Evolutionary conservation across 2,113 vertebrate species (phyloP).

Genomic region (Tetraodon nigroviridis): DNA sequence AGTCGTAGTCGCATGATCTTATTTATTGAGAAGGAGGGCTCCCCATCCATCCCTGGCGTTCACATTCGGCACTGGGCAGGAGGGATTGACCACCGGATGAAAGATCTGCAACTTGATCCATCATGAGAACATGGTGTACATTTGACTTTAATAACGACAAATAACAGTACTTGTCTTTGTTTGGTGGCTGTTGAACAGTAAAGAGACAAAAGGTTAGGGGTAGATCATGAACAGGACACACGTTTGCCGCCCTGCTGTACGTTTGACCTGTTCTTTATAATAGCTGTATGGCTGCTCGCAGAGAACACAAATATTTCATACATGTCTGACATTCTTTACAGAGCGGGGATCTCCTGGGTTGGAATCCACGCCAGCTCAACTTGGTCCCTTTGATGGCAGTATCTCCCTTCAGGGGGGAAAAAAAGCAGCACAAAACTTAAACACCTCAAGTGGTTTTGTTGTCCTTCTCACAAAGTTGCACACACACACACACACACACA

Average conservation of each 20-base stretch:
- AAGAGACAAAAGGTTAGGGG: constrained; percentile 54
- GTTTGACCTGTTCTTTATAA: constrained; percentile 58
- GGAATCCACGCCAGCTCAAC: constrained; percentile 64
- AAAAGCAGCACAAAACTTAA: constrained; percentile 67
- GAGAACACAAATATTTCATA: constrained; percentile 61
- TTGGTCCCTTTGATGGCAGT: constrained; percentile 72
- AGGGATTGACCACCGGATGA: too few relatives aligned
- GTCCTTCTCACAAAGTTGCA: constrained; percentile 34
- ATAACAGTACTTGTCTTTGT: constrained; percentile 70
- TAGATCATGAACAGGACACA: constrained; percentile 48
- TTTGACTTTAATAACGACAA: constrained; percentile 32
- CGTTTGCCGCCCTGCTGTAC: constrained; percentile 66
- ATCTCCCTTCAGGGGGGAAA: constrained; percentile 50
- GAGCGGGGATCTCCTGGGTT: constrained; percentile 65
- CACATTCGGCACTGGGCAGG: too few relatives aligned
- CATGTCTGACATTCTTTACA: constrained; percentile 59
- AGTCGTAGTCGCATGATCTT: not conserved
- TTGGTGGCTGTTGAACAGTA: constrained; percentile 82
- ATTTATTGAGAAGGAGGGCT: not conserved
- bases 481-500: constrained; percentile 36
- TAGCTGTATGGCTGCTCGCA: constrained; percentile 63
- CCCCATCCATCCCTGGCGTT: not conserved
- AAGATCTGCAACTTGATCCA: too few relatives aligned
- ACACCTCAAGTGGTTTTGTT: constrained; percentile 65
- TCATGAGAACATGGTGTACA: too few relatives aligned